These are phyloP conservation scores for Tortrix viridana DNA, from an alignment of 2,888 invertebrate species.

Conservation along the genomic window DNA sequence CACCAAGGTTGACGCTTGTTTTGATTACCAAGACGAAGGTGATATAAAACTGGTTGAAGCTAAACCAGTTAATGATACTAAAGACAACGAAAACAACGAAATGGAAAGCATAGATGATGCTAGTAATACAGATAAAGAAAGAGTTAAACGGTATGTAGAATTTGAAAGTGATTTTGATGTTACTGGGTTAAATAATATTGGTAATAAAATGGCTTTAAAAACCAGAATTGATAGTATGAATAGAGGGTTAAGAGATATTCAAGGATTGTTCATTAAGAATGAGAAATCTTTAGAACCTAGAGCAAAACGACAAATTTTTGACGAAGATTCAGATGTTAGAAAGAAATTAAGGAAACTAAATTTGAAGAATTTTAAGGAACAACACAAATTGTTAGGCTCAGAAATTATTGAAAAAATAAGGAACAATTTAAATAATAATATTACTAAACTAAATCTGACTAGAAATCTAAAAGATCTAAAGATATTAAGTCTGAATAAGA, in stretches of 20 bases:
- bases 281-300: slow-evolving; percentile 37
- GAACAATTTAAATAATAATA: slow-evolving; percentile 7
- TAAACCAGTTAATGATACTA: slow-evolving; percentile 41
- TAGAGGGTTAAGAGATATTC: slow-evolving; percentile 55
- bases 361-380: slow-evolving; percentile 40
- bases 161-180: slow-evolving; percentile 6
- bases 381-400: slow-evolving; percentile 40
- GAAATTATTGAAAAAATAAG: slow-evolving; percentile 24
- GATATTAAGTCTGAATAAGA: slow-evolving; percentile 35
- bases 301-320: slow-evolving; percentile 52
- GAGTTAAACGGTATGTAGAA: slow-evolving; percentile 11
- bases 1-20: slow-evolving; percentile 85
- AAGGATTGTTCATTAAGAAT: slow-evolving; percentile 47
- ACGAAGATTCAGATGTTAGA: slow-evolving; percentile 38
- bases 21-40: slow-evolving; percentile 46
- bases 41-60: slow-evolving; percentile 47
- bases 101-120: slow-evolving; percentile 43
- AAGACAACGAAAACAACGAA: slow-evolving; percentile 45
- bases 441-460: slow-evolving; percentile 46
- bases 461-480: slow-evolving; percentile 47
- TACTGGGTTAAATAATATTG: slow-evolving; percentile 33
- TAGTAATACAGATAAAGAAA: slow-evolving; percentile 16
- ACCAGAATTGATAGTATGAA: slow-evolving; percentile 55
- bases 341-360: slow-evolving; percentile 45
- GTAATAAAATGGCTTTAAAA: slow-evolving; percentile 48